These are phyloP conservation scores for Aramus guarauna DNA, from an alignment of 2,113 vertebrate genomes.

Conservation along the genomic window DNA sequence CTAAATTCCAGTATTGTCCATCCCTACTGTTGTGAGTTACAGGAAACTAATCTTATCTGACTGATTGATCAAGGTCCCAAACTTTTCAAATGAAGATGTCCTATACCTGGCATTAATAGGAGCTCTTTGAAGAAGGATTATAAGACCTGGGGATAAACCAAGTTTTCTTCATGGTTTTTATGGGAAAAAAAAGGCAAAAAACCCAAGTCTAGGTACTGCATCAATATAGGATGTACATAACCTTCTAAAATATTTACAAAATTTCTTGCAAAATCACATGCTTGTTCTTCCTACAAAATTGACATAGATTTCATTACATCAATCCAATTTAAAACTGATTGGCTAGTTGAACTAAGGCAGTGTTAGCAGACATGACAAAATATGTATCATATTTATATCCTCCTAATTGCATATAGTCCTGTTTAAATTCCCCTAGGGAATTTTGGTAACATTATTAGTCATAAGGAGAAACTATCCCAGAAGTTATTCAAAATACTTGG, in stretches of 20 bases:
- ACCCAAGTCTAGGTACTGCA: rapidly evolving
- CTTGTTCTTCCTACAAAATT: background rate
- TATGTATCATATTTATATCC: background rate
- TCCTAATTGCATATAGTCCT: background rate
- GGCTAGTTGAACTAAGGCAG: background rate
- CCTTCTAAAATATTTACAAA: background rate
- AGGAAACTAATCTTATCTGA: background rate
- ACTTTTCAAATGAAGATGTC: background rate
- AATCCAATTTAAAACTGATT: background rate
- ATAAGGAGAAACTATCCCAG: slow-evolving; percentile 44
- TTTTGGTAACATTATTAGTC: slow-evolving; percentile 36
- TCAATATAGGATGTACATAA: background rate
- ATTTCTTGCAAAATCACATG: background rate
- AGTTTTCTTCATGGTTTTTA: background rate
- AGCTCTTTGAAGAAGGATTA: background rate
- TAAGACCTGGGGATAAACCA: background rate
- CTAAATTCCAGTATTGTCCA: background rate
- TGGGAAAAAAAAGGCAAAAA: background rate
- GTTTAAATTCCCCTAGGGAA: slow-evolving; percentile 11
- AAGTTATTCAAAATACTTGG: slow-evolving; percentile 32
- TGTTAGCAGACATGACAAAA: background rate
- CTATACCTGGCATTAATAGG: background rate
- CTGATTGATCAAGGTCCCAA: background rate
- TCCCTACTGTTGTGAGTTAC: background rate
- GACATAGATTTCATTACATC: background rate